These are phyloP conservation scores for Aphis gossypii DNA, from an alignment of 1,140 invertebrate species.

Conservation along the genomic window DNA sequence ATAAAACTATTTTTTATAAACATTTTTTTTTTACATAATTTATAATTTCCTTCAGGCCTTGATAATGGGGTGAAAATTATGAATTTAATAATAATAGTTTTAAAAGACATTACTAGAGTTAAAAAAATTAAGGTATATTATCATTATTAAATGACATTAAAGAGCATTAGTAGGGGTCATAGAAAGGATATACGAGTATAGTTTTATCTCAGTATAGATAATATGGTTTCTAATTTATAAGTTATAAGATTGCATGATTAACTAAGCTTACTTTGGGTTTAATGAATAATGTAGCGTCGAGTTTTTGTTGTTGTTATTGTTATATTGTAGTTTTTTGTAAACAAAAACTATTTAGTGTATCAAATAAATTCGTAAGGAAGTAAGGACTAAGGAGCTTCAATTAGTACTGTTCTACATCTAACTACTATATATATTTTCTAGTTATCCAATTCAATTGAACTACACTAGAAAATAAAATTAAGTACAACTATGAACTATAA, in stretches of 20 bases:
- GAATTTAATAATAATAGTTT: too few relatives aligned
- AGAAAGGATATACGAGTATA: too few relatives aligned
- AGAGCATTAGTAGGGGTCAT: not conserved
- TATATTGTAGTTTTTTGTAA: not conserved
- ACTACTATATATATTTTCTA: too few relatives aligned
- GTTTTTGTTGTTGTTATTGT: not conserved
- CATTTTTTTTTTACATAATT: too few relatives aligned
- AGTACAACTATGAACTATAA: not conserved
- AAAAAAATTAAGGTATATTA: not conserved
- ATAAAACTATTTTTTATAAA: too few relatives aligned
- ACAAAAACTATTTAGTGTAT: not conserved
- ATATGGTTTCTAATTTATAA: not conserved
- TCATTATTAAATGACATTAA: not conserved
- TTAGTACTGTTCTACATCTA: not conserved
- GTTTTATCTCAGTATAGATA: too few relatives aligned
- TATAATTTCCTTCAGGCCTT: too few relatives aligned
- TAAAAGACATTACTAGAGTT: too few relatives aligned
- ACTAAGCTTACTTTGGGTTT: not conserved
- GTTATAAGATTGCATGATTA: not conserved
- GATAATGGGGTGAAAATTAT: too few relatives aligned
- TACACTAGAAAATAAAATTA: not conserved
- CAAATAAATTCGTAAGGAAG: not conserved
- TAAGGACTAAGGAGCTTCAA: not conserved
- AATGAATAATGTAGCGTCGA: not conserved
- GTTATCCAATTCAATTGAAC: too few relatives aligned